Conservation (phyloP, 2,113 vertebrate genomes). For the Mirounga angustirostris region DNA sequence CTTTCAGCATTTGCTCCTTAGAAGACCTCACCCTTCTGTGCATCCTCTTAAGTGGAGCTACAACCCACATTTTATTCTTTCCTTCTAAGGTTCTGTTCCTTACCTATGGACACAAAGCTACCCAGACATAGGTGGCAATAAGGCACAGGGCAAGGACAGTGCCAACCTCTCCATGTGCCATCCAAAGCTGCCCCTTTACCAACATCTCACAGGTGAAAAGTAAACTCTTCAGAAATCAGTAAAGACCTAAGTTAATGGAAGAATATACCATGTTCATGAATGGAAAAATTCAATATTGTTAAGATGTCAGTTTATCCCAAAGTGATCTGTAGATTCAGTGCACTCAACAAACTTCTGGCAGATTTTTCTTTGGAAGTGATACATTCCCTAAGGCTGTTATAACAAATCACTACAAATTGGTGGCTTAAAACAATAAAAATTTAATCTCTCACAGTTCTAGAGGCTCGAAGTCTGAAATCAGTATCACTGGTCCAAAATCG, state of each 20-base stretch:
- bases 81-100: not conserved
- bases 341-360: not conserved
- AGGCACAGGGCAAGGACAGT: not conserved
- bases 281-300: not conserved
- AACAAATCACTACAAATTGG: not conserved
- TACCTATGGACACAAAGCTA: not conserved
- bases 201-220: not conserved
- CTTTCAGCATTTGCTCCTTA: not conserved
- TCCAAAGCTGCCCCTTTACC: not conserved
- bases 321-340: not conserved
- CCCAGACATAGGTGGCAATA: not conserved
- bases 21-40: no score
- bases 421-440: not conserved
- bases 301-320: not conserved
- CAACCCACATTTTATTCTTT: not conserved
- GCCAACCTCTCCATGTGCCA: not conserved
- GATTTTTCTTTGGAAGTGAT: not conserved
- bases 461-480: not conserved
- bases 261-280: not conserved
- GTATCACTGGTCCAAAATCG: not conserved
- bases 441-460: not conserved
- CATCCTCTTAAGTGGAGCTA: not conserved
- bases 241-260: not conserved
- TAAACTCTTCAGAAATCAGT: not conserved
- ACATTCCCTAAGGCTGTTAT: not conserved